Evolutionary conservation across 2,113 vertebrate genomes (phyloP).

Genomic region (Cephalopterus ornatus): DNA sequence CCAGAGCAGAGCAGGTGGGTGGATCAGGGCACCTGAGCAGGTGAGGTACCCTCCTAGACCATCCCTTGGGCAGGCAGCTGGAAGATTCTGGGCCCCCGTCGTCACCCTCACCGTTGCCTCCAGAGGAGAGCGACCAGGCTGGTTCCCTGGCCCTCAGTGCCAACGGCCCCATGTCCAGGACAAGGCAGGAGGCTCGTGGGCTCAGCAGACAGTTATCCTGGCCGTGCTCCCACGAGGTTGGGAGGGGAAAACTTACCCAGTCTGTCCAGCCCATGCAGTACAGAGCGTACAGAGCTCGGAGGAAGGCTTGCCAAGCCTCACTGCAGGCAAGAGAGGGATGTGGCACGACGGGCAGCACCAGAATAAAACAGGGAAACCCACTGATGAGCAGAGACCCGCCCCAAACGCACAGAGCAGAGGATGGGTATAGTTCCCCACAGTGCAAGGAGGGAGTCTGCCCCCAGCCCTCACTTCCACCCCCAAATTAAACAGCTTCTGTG

Average conservation of each 20-base stretch:
- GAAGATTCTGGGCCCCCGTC: accelerated
- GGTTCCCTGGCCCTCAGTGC: accelerated
- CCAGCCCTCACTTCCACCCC: not conserved
- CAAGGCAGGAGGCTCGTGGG: not conserved
- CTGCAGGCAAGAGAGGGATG: not conserved
- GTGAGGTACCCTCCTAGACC: not conserved
- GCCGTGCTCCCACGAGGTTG: accelerated
- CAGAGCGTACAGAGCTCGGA: accelerated
- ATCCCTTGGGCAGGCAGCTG: not conserved
- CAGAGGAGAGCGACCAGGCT: not conserved
- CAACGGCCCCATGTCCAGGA: not conserved
- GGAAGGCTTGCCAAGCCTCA: accelerated
- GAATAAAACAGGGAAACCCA: not conserved
- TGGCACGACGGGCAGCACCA: accelerated
- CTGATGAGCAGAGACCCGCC: not conserved
- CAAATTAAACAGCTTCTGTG: not conserved
- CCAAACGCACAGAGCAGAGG: not conserved
- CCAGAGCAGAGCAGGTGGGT: not conserved
- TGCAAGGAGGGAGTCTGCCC: not conserved
- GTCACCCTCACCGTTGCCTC: not conserved
- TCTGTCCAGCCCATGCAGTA: not conserved
- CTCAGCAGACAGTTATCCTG: not conserved
- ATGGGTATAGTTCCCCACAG: not conserved
- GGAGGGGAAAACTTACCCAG: not conserved
- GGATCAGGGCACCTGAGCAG: not conserved